These are phyloP conservation scores for Ranitomeya imitator DNA, from an alignment of 2,113 vertebrate species.

Conservation along the genomic window DNA sequence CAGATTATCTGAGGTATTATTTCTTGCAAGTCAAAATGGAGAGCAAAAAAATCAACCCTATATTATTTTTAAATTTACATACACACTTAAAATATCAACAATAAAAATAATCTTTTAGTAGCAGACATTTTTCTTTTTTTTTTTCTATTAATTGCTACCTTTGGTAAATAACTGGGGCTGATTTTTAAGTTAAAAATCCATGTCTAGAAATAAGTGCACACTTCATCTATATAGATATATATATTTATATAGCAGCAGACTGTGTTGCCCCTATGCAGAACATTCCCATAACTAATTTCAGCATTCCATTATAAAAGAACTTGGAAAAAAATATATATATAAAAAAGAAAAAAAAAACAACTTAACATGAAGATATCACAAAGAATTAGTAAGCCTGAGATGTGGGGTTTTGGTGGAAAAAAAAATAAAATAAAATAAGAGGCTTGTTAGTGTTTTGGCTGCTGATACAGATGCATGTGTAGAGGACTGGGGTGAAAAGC, in stretches of 20 bases:
- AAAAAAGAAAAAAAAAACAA: conserved; percentile 73
- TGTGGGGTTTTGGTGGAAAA: conserved; percentile 89
- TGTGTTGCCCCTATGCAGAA: conserved; percentile 91
- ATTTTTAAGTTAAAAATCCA: conserved; percentile 88
- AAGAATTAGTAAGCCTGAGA: conserved; percentile 98
- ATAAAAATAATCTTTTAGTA: conserved; percentile 85
- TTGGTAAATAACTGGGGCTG: conserved; percentile 95
- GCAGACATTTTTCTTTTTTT: conserved; percentile 85
- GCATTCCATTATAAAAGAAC: conserved; percentile 99
- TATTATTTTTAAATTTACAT: conserved; percentile 78
- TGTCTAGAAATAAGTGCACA: conserved; percentile 93
- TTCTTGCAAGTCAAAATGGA: conserved; percentile 92
- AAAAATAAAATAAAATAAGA: conserved; percentile 77
- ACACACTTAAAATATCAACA: conserved; percentile 88
- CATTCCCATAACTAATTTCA: conserved; percentile 94
- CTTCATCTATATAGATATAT: conserved; percentile 77
- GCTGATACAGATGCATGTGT: conserved; percentile 97
- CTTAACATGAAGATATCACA: conserved; percentile 98
- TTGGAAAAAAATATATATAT: conserved; percentile 88
- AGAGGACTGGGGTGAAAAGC: conserved; percentile 85
- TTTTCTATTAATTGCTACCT: conserved; percentile 91
- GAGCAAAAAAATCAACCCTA: conserved; percentile 85
- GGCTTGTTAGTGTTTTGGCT: conserved; percentile 96
- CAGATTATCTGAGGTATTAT: conserved; percentile 98
- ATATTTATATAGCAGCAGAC: conserved; percentile 84